Evolutionary conservation across 2,888 invertebrate species (phyloP), one percentile per base, ranked within the genome.

Genomic region (Entomobrya proxima): DNA sequence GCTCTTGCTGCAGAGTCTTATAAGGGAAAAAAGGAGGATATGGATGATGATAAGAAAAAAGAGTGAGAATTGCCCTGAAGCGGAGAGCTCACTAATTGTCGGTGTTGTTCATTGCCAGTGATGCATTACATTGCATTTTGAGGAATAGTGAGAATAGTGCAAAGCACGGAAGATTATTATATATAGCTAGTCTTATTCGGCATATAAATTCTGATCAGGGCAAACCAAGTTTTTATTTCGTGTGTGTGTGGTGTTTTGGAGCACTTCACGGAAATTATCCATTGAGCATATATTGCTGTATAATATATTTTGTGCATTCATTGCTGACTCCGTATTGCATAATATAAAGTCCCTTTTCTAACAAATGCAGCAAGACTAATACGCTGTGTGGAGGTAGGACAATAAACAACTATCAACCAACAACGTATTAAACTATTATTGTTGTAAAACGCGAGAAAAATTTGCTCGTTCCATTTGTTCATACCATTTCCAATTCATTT

Each of bases 41-140:
- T 40, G 40, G 35, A 55, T 52, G 76, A 44, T 74, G 69, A 37
- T 67, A 67, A 79, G 64, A 77, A 58, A 21, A 32, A 58, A n/a
- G 37, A 79, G 74, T 69, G 50, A 69, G 64, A 61, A 75, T 67
- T 86, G 58, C 52, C 85, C 79, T 85, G 55, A 37, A 81, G 86
- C 81, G 24, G 47, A 47, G 67, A 61, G 69, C 50, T 76, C 80
- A 86, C 86, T 86, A 86, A 86, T 86, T 86, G 86, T 81, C 86
- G 76, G 86, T 86, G 77, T 81, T 86, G 76, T 77, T 81, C 81
- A 69, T 69, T 85, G 74, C 85, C 78, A 69, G 74, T 74, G 74
- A 74, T 74, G 74, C 78, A 78, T 78, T 64, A 64, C 64, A 78
- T 78, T 55, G 47, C 64, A 64, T 47, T 21, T 50, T 47, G 50